Percentiles rank a stretch among this genome's conserved stretches.
Conservation (phyloP, 2,113 vertebrate species). For the Uria aalge region DNA sequence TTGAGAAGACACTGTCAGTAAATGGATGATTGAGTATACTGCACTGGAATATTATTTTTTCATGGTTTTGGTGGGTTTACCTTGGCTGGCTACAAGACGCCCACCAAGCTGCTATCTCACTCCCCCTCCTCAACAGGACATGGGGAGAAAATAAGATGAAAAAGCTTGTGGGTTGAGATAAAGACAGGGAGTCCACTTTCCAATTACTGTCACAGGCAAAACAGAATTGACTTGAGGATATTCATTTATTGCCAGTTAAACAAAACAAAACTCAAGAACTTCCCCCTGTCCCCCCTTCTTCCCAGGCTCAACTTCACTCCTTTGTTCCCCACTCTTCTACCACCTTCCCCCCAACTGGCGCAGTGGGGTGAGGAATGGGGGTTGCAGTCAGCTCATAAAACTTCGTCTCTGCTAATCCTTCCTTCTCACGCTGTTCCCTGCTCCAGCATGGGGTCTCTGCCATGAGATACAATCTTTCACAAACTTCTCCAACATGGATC, state of each 20-base stretch:
- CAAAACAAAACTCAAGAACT: not conserved
- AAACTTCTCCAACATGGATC: not conserved
- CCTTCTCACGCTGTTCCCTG: not conserved
- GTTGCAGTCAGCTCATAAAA: not conserved
- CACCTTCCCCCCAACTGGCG: rapidly evolving
- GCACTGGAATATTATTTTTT: not conserved
- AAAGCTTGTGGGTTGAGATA: not conserved
- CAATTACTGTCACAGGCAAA: not conserved
- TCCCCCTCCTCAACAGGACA: not conserved
- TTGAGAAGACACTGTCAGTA: not conserved
- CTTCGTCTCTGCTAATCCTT: not conserved
- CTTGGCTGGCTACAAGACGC: not conserved
- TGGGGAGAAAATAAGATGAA: not conserved
- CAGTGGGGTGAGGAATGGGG: not conserved
- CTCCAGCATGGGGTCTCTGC: not conserved
- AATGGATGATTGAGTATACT: not conserved
- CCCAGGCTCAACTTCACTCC: not conserved
- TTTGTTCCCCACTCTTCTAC: not conserved
- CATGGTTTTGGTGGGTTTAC: not conserved
- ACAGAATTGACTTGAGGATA: not conserved
- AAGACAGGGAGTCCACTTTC: not conserved
- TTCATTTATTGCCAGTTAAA: not conserved
- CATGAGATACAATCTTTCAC: not conserved
- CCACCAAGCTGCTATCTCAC: not conserved
- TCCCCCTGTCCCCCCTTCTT: not conserved